Conservation (phyloP, 2,113 vertebrate species). For the Bos indicus region DNA sequence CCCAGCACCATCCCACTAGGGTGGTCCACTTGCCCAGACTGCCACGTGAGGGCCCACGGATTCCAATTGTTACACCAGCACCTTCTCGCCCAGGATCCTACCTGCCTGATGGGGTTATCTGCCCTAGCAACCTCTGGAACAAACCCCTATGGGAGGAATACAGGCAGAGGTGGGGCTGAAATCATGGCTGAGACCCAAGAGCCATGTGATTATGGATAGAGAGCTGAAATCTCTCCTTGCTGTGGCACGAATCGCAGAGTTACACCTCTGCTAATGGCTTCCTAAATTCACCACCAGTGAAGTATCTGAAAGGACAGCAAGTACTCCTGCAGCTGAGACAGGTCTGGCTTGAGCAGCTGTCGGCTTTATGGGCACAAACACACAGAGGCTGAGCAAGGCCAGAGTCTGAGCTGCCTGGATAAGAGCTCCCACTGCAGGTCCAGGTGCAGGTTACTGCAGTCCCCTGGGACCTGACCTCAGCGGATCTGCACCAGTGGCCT, state of each 20-base stretch:
- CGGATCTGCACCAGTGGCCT: not conserved
- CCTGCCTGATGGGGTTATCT: not conserved
- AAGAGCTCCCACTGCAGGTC: not conserved
- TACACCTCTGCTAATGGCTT: not conserved
- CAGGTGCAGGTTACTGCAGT: not conserved
- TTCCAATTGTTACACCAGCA: not conserved
- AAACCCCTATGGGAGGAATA: not conserved
- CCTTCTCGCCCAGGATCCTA: not conserved
- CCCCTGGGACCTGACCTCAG: not conserved
- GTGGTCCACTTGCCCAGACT: not conserved
- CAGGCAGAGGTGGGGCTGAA: not conserved
- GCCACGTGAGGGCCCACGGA: not conserved
- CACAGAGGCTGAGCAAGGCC: not conserved
- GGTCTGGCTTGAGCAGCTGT: not conserved
- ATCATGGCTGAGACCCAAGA: not conserved
- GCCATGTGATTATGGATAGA: not conserved
- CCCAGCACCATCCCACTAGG: not conserved
- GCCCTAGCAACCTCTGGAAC: not conserved
- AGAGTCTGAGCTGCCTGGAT: not conserved
- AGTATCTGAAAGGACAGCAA: not conserved
- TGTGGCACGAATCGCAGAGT: not conserved
- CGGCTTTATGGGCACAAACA: not conserved
- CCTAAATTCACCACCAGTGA: not conserved
- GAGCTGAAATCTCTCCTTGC: not conserved
- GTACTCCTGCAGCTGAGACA: not conserved